These are phyloP conservation scores for Drosophila paulistorum DNA, from an alignment of 1,140 invertebrate genomes.

Conservation along the genomic window DNA sequence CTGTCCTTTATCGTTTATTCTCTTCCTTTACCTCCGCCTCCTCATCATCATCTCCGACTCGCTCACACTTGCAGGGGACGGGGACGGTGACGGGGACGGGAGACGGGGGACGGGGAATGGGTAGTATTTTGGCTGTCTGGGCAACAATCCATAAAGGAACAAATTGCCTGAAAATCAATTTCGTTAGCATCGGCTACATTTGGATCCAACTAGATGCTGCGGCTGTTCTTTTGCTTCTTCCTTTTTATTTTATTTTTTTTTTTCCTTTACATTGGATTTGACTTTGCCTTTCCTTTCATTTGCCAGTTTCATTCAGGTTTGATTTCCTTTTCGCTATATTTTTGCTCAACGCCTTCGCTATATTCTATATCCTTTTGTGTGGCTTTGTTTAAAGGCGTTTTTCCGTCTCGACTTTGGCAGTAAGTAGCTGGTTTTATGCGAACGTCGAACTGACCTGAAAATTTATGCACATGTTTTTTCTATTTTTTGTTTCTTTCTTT, in stretches of 20 bases:
- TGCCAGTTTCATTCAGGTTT: slow-evolving; percentile 25
- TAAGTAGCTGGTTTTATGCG: slow-evolving; percentile 59
- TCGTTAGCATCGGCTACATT: slow-evolving; percentile 53
- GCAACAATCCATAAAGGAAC: slow-evolving; percentile 67
- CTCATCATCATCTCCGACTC: too few species aligned
- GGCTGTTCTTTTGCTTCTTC: slow-evolving; percentile 41
- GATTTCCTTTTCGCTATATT: not conserved
- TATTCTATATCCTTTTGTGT: slow-evolving; percentile 34
- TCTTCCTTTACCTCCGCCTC: not conserved
- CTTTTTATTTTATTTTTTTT: not conserved
- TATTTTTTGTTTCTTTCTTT: not conserved
- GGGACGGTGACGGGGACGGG: not conserved
- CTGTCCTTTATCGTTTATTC: slow-evolving; percentile 58
- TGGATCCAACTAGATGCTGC: slow-evolving; percentile 11
- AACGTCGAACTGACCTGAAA: slow-evolving; percentile 45
- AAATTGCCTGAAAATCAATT: slow-evolving; percentile 71
- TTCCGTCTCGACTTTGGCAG: slow-evolving; percentile 43
- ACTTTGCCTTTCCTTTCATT: slow-evolving; percentile 16
- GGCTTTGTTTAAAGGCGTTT: slow-evolving; percentile 55
- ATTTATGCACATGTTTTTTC: slow-evolving; percentile 61
- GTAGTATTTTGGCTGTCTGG: slow-evolving; percentile 7
- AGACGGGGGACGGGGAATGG: not conserved
- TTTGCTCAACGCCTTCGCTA: not conserved
- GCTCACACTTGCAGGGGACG: not conserved
- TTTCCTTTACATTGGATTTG: slow-evolving; percentile 28